Evolutionary conservation across 1,140 invertebrate species (phyloP), one percentile per base, ranked within the genome.

Genomic region (Atta texana): DNA sequence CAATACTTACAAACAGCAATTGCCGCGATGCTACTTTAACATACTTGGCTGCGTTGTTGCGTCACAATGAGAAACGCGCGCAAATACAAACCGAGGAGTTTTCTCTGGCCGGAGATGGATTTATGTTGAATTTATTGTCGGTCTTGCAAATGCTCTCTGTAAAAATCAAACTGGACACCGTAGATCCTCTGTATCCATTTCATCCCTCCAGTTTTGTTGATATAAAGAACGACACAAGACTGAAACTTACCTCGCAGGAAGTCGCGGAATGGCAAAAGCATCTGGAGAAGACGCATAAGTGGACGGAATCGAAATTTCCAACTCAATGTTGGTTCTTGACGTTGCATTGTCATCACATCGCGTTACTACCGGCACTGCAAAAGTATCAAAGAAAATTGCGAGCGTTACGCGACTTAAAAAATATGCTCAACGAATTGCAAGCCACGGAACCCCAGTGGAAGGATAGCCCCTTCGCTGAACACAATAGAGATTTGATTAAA

Each of bases 261-360:
- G 97, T 97, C 16, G 96, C 96, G 18, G 96, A 97, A 57, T 99
- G 98, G 97, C 91, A 97, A 4, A 95, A 96, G 51, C 94, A 96
- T 64, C 94, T 97, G 16, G 95, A 96, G 86, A 95, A 95, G 51
- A 93, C 90, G 21, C 96, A 97, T 91, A 94, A 95, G 64, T 98
- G 97, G 97, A 96, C 96, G 57, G 97, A 98, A 76, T 96, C 97
- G 0, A 99, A 99, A 92, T 99, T 99, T 95, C 97, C 98, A 39
- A 99, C 99, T 0, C 98, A 99, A 89, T 99, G 99, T 93, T 99
- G 99, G 98, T 99, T 99, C 94, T 95, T 99, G 44, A 99, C 99
- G 0, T 95, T 99, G 16, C 98, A 99, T 93, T 98, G 97, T 93
- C 98, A 99, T 95, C 98, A 99, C 93, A 96, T 99, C 59, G 97